phyloP scores from a whole-genome alignment of 2,888 invertebrate genomes.

The Cyclophora punctaria region DNA sequence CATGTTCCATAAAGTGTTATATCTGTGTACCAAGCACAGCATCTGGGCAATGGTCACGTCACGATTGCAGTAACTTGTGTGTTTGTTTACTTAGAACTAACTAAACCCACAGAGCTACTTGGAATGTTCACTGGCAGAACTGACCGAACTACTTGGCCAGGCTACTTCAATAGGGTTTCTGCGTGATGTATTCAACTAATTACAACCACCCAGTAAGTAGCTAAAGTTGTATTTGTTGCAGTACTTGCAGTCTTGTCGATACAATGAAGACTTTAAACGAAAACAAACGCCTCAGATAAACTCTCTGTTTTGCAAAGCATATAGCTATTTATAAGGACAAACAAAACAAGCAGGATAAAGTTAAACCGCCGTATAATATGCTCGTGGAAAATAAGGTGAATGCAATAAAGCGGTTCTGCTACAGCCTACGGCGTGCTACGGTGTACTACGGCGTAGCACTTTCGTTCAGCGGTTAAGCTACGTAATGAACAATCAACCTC shows the following conservation, averaged over 20 bases:
- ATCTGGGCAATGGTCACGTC: constrained; percentile 49
- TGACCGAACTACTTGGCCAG: constrained; percentile 7
- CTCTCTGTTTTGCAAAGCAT: too few species aligned
- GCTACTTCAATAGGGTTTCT: too few species aligned
- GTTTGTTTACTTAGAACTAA: constrained; percentile 49
- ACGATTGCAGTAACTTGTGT: constrained; percentile 47
- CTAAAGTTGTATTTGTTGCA: too few species aligned
- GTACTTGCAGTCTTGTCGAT: too few species aligned
- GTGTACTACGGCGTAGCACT: constrained; percentile 11
- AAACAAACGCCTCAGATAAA: too few species aligned
- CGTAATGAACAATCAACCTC: constrained; percentile 22
- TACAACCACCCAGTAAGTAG: too few species aligned
- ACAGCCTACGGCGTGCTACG: constrained; percentile 7
- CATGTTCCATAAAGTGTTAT: constrained; percentile 5
- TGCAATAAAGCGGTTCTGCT: constrained; percentile 9
- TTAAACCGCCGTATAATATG: constrained; percentile 1
- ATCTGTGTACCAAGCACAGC: constrained; percentile 24
- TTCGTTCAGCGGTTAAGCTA: constrained; percentile 19
- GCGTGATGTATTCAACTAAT: too few species aligned
- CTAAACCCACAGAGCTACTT: constrained; percentile 33
- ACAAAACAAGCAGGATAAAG: too few species aligned
- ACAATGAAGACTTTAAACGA: too few species aligned
- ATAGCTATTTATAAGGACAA: too few species aligned
- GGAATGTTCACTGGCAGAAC: constrained; percentile 16
- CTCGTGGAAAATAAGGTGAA: constrained; percentile 17